phyloP scores from a whole-genome alignment of 2,113 vertebrate species.

The Noctilio leporinus region DNA sequence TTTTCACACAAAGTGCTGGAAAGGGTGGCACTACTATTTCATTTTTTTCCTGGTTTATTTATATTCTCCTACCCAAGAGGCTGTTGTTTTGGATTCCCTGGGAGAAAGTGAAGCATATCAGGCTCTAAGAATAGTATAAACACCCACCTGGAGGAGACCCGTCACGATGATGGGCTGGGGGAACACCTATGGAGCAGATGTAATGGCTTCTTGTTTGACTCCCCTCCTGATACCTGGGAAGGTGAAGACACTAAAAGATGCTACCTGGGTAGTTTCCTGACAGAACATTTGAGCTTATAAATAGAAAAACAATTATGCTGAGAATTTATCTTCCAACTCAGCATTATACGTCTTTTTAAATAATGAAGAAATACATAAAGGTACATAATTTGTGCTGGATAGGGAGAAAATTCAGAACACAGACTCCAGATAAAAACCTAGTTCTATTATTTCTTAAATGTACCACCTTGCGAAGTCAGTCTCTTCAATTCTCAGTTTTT shows the following conservation, averaged over 20 bases:
- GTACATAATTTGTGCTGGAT: background rate
- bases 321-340: background rate
- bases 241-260: background rate
- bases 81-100: background rate
- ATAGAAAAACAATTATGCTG: background rate
- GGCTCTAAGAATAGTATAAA: background rate
- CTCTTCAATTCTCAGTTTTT: background rate
- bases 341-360: background rate
- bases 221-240: background rate
- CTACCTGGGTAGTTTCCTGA: background rate
- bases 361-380: background rate
- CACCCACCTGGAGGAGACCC: background rate
- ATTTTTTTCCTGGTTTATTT: background rate
- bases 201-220: background rate
- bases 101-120: background rate
- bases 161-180: background rate
- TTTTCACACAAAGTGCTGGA: background rate
- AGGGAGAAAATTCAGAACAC: background rate
- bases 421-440: background rate
- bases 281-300: background rate
- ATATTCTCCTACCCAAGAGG: background rate
- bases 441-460: background rate
- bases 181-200: background rate
- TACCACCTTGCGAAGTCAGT: background rate
- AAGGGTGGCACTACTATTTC: conserved; percentile 5